Evolutionary conservation across 1,140 invertebrate species (phyloP), one percentile per base, ranked within the genome.

Genomic region (Drosophila quadrilineata): DNA sequence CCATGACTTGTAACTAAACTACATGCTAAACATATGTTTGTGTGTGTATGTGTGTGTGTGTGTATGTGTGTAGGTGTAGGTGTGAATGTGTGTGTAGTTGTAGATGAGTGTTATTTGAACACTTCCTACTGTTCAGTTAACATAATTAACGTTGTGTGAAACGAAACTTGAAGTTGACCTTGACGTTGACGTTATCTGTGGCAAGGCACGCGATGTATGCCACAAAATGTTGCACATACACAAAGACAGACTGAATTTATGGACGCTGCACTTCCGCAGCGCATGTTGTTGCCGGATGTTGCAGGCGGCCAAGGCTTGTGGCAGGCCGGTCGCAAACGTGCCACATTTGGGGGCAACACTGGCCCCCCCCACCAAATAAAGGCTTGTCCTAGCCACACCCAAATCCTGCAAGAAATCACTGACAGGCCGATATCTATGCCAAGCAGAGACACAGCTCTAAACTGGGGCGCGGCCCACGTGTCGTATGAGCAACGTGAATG

Each of bases 341-440:
- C 36, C 62, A 36, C 28, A 31, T 14, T 28, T n/a, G n/a, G n/a
- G n/a, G n/a, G n/a, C n/a, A n/a, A n/a, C n/a, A n/a, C n/a, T n/a
- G n/a, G n/a, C n/a, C n/a, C n/a, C n/a, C n/a, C n/a, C n/a, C n/a
- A n/a, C n/a, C n/a, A n/a, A n/a, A n/a, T n/a, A n/a, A n/a, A n/a
- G n/a, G n/a, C n/a, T 12, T 41, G 24, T 31, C 3, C 10, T 3
- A 6, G 46, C 2, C 77, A 65, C 77, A 73, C 77, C 77, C 60
- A 53, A 53, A 75, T 84, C 77, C 79, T 77, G 68, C 49, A 45
- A 40, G 31, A 60, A 79, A 71, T 72, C 65, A 80, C 52, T 52
- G 38, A 17, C 21, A 35, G n/a, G n/a, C n/a, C n/a, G n/a, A n/a
- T n/a, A n/a, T n/a, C n/a, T n/a, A n/a, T n/a, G n/a, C n/a, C n/a